A percentile compares a stretch with the other conserved stretches of the same genome.
Evolutionary conservation across 1,140 invertebrate species (phyloP).

Genomic region (Cotesia glomerata): DNA sequence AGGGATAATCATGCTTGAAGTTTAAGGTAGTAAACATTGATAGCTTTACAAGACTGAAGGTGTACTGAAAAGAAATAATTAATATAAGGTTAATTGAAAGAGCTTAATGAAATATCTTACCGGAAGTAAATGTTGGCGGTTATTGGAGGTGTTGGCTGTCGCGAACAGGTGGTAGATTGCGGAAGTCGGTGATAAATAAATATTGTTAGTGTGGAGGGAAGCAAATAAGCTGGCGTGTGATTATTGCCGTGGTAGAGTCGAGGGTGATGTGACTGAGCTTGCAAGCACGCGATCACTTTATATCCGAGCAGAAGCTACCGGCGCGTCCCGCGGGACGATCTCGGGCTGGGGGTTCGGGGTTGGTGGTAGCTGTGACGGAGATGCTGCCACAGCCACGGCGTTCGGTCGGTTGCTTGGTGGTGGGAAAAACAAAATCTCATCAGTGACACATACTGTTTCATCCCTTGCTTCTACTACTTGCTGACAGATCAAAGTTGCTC

Average conservation of each 20-base stretch:
- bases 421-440: conserved; percentile 21
- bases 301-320: conserved; percentile 43
- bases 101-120: no score
- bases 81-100: no score
- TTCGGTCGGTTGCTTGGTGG: not conserved
- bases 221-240: conserved; percentile 4
- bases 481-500: not conserved
- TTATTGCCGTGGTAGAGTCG: conserved; percentile 33
- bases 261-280: conserved; percentile 55
- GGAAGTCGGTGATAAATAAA: no score
- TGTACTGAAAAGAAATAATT: no score
- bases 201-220: no score
- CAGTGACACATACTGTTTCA: conserved; percentile 4
- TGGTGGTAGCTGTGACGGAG: conserved; percentile 31
- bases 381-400: no score
- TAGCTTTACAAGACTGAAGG: no score
- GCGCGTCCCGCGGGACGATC: conserved; percentile 21
- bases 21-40: no score
- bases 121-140: no score
- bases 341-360: conserved; percentile 33
- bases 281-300: conserved; percentile 59
- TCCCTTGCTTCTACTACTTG: not conserved
- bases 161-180: no score
- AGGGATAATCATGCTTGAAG: no score
- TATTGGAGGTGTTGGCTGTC: no score